Evolutionary conservation across 2,888 invertebrate genomes (phyloP).

Genomic region (Tetragnatha montana): DNA sequence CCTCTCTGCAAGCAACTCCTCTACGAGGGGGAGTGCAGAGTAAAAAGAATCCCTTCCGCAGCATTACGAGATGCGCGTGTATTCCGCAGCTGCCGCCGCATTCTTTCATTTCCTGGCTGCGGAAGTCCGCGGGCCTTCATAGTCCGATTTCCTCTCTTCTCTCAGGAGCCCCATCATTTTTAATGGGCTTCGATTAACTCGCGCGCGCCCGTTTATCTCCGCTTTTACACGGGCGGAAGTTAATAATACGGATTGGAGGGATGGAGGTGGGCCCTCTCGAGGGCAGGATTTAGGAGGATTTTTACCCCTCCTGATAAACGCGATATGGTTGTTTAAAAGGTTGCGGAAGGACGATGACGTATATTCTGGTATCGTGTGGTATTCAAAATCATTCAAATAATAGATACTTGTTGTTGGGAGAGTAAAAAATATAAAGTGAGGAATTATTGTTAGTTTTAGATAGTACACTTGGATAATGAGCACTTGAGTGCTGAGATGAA

Average conservation of each 20-base stretch:
- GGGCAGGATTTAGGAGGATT: not conserved
- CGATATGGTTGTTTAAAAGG: too few species aligned
- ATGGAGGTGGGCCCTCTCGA: not conserved
- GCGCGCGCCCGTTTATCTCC: not conserved
- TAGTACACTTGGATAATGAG: too few species aligned
- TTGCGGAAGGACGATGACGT: too few species aligned
- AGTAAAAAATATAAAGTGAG: too few species aligned
- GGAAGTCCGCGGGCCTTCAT: conserved; percentile 1
- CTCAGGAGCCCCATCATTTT: not conserved
- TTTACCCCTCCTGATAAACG: too few species aligned
- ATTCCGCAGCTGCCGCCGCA: not conserved
- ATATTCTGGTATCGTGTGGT: too few species aligned
- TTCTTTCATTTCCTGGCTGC: conserved; percentile 4
- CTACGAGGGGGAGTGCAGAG: not conserved
- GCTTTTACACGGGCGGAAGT: not conserved
- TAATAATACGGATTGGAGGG: not conserved
- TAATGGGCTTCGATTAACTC: conserved; percentile 6
- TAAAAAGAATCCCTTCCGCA: not conserved
- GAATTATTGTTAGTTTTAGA: too few species aligned
- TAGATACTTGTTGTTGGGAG: too few species aligned
- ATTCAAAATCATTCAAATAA: too few species aligned
- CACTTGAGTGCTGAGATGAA: too few species aligned
- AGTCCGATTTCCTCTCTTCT: not conserved
- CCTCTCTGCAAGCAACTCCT: not conserved
- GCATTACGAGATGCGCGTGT: not conserved